Evolutionary conservation across 2,113 vertebrate genomes (phyloP).

Genomic region (Pachyramphus minor): DNA sequence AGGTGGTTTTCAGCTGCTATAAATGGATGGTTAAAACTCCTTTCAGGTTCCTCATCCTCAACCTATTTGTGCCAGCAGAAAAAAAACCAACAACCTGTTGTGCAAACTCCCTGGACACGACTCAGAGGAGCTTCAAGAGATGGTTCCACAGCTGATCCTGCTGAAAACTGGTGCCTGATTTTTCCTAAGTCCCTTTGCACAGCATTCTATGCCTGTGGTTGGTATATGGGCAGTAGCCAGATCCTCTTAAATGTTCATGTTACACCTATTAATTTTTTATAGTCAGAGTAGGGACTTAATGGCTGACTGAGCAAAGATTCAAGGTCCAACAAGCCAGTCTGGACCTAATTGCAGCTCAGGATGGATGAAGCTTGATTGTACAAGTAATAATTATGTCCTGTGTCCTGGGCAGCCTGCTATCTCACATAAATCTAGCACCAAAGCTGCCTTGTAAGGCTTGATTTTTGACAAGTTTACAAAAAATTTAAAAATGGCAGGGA

Average conservation of each 20-base stretch:
- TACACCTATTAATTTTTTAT: slow-evolving; percentile 56
- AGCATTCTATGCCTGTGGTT: background rate
- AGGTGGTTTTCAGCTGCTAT: background rate
- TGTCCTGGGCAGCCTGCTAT: background rate
- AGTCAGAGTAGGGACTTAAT: background rate
- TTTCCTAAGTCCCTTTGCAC: background rate
- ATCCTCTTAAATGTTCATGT: slow-evolving; percentile 48
- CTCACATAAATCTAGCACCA: background rate
- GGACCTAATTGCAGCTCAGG: slow-evolving; percentile 17
- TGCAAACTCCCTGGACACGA: background rate
- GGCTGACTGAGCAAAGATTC: slow-evolving; percentile 40
- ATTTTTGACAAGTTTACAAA: background rate
- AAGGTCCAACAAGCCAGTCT: background rate
- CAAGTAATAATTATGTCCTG: slow-evolving; percentile 15
- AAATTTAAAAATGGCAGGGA: background rate
- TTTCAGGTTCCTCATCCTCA: background rate
- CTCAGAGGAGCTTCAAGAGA: background rate
- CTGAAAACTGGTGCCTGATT: background rate
- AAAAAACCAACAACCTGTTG: background rate
- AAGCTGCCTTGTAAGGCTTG: background rate
- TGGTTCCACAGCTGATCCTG: background rate
- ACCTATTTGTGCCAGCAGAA: background rate
- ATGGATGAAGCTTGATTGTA: slow-evolving; percentile 4
- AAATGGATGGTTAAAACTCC: background rate
- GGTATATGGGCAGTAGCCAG: slow-evolving; percentile 12